Evolutionary conservation across 1,140 invertebrate species (phyloP), one percentile per base, ranked within the genome.

Genomic region (Saccostrea echinata): DNA sequence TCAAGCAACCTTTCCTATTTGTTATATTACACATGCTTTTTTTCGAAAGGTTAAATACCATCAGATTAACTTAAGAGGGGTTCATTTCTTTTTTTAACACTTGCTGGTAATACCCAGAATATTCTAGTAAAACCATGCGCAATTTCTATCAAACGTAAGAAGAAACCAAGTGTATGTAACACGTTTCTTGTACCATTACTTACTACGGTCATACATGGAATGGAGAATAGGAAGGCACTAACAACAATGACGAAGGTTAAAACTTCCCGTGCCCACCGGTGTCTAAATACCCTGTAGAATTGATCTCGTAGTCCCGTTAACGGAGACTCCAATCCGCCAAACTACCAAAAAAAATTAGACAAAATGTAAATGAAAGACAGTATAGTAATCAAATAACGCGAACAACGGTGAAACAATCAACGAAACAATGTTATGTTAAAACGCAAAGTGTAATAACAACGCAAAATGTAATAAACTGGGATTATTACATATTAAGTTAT

Each of bases 191-290:
- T 21, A 3, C 57, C n/a, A 13, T 3, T 76, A 93, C 96, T 96
- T 95, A 98, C 97, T 94, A 97, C 96, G 51, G 97, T 98, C 68
- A 96, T 96, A 93, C 97, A 97, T 57, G 97, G 96, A 51, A 96
- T 95, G 0, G 97, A 97, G 13, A 96, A 92, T 1, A 95, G 71
- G 91, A 97, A 97, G 0, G 96, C 96, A 0, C 95, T 21, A 0
- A 96, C 92, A 0, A 97, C 96, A 0, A 97, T 95, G 1, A 96
- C 82, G 4, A 94, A 94, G 91, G 97, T 97, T 71, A 98, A 97
- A 81, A 97, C 95, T 92, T 97, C 97, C 9, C 97, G 95, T 2
- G 96, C 95, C 18, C 94, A 94, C 51, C 86, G 87, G 61, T 90
- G 89, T 16, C 90, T 88, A 86, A 92, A 93, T 43, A 94, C 89